Percentiles rank a stretch among this genome's conserved stretches.
Conservation (phyloP, 2,113 vertebrate genomes). For the Falcunculus frontatus region DNA sequence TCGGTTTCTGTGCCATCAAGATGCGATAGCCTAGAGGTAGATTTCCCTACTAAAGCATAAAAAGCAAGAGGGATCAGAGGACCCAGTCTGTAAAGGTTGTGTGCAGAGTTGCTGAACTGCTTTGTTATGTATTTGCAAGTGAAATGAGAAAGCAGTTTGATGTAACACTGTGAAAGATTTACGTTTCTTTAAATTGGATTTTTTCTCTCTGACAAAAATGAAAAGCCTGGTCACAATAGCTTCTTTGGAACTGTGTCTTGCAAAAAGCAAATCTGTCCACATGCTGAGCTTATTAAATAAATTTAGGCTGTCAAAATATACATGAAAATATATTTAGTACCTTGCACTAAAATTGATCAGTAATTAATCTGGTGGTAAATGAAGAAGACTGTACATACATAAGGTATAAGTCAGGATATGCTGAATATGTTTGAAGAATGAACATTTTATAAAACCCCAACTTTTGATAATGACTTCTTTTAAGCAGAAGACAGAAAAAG, state of each 20-base stretch:
- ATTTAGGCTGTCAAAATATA: background rate
- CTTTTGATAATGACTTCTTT: background rate
- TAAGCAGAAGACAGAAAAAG: background rate
- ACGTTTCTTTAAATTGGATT: background rate
- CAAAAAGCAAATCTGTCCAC: background rate
- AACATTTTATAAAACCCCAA: background rate
- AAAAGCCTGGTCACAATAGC: background rate
- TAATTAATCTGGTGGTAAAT: background rate
- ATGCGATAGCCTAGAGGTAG: background rate
- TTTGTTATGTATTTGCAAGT: background rate
- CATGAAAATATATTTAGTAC: background rate
- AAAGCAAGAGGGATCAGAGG: background rate
- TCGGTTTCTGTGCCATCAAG: background rate
- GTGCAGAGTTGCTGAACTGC: background rate
- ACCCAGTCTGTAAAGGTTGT: background rate
- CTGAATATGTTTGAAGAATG: background rate
- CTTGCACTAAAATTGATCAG: background rate
- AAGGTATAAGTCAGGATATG: background rate
- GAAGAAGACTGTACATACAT: background rate
- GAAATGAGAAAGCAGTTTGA: conserved; percentile 14
- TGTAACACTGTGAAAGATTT: background rate
- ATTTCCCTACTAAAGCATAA: background rate
- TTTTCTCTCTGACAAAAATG: background rate
- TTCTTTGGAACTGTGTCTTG: background rate
- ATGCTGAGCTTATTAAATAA: background rate